These are phyloP conservation scores for Semaprochilodus insignis DNA, from an alignment of 2,797 vertebrate species.

Conservation along the genomic window DNA sequence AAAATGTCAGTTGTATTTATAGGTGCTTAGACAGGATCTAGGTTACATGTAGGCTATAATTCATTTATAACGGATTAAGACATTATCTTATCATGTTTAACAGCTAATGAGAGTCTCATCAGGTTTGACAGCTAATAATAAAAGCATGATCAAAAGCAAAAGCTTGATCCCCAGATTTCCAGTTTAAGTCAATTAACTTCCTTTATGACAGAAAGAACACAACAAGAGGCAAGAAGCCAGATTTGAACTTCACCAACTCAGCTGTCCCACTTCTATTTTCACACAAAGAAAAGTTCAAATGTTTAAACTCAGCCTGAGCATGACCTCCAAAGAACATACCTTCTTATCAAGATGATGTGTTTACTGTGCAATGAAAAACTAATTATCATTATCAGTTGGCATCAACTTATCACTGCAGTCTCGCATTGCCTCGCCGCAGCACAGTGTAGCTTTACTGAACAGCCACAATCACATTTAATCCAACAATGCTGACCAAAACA, in stretches of 20 bases:
- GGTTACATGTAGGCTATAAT: neutral
- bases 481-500: conserved; percentile 6
- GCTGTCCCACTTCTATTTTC: neutral
- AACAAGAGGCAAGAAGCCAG: conserved; percentile 11
- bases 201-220: conserved; percentile 29
- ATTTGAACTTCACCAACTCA: neutral
- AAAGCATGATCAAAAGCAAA: conserved; percentile 16
- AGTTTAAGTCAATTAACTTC: conserved; percentile 33
- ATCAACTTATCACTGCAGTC: neutral
- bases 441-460: conserved; percentile 2
- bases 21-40: neutral
- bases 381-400: conserved; percentile 2
- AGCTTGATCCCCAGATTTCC: conserved; percentile 13
- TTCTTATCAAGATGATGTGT: neutral
- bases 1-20: neutral
- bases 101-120: neutral
- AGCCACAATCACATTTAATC: neutral
- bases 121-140: conserved; percentile 4
- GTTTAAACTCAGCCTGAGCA: neutral
- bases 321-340: neutral
- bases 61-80: neutral
- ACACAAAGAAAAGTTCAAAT: neutral
- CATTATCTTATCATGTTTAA: neutral
- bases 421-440: neutral
- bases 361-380: conserved; percentile 7